Evolutionary conservation across 2,797 vertebrate genomes (phyloP), one percentile per base, ranked within the genome.

Genomic region (Yasuhikotakia modesta): DNA sequence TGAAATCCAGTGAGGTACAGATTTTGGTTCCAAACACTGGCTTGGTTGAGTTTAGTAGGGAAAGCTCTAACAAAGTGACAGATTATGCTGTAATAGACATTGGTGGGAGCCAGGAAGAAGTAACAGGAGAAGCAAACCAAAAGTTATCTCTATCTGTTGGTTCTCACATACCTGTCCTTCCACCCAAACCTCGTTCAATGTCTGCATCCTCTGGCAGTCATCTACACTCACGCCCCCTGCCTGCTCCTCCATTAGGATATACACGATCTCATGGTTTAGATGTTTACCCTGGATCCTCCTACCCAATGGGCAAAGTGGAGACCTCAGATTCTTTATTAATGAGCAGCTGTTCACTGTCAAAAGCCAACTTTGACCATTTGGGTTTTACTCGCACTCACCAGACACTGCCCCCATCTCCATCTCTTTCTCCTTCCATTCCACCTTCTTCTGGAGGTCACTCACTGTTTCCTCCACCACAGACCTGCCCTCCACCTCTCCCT

Each of bases 281-380:
- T 81, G 92, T 92, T 74, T 93, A 92, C 81, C 89, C 82, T 68
- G 84, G 77, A 63, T 82, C 84, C 11, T 85, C 84, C 5, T 85
- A 82, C 53, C 83, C 85, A 16, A 75, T 89, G 0, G 71, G 92
- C 22, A 93, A 92, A 84, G 88, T 91, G 0, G 91, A 95, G 84
- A 93, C 90, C 82, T 89, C 92, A 43, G 95, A 96, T 84, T 93
- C 94, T 48, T 91, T 92, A 84, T 88, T 94, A 85, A 92, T 91
- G 90, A 89, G 87, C 91, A 89, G 90, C 90, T 90, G 89, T 89
- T 90, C 88, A 2, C 75, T 89, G 6, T 92, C 85, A 65, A 88
- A 88, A 85, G 72, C 93, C 79, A 91, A 92, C 71, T 95, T 94
- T 72, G 93, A 95, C 79, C 94, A 94, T 85, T 86, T 95, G 50